These are phyloP conservation scores for Rhamnusium bicolor DNA, from an alignment of 2,888 invertebrate species.

Conservation along the genomic window DNA sequence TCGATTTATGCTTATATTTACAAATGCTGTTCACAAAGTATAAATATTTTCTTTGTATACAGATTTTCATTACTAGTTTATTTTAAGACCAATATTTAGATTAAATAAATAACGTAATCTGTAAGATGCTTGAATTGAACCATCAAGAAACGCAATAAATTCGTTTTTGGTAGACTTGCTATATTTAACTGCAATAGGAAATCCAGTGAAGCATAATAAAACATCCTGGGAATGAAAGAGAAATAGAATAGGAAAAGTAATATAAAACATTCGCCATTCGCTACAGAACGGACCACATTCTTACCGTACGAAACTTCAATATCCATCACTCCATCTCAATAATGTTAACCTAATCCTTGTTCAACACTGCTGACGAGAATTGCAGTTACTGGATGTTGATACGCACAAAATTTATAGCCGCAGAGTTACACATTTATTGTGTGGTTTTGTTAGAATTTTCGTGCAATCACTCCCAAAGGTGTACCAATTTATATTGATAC, in stretches of 20 bases:
- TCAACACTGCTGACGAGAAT: slow-evolving; percentile 20
- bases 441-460: slow-evolving; percentile 6
- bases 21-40: background rate
- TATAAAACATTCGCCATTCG: slow-evolving; percentile 30
- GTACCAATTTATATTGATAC: slow-evolving; percentile 11
- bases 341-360: slow-evolving; percentile 8
- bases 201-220: slow-evolving; percentile 46
- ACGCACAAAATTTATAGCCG: background rate
- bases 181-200: slow-evolving; percentile 43
- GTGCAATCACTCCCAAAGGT: slow-evolving; percentile 8
- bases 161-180: slow-evolving; percentile 37
- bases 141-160: slow-evolving; percentile 31
- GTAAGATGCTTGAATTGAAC: background rate
- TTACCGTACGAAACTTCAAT: slow-evolving; percentile 12
- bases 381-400: slow-evolving; percentile 17
- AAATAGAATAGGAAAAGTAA: slow-evolving; percentile 42
- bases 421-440: background rate
- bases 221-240: slow-evolving; percentile 38
- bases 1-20: too few relatives aligned
- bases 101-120: slow-evolving; percentile 11
- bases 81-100: background rate
- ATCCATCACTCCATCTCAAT: slow-evolving; percentile 13
- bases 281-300: slow-evolving; percentile 13
- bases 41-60: background rate
- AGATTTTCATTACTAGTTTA: background rate